Conservation (phyloP, 1,140 invertebrate genomes). For the Oedothorax gibbosus region DNA sequence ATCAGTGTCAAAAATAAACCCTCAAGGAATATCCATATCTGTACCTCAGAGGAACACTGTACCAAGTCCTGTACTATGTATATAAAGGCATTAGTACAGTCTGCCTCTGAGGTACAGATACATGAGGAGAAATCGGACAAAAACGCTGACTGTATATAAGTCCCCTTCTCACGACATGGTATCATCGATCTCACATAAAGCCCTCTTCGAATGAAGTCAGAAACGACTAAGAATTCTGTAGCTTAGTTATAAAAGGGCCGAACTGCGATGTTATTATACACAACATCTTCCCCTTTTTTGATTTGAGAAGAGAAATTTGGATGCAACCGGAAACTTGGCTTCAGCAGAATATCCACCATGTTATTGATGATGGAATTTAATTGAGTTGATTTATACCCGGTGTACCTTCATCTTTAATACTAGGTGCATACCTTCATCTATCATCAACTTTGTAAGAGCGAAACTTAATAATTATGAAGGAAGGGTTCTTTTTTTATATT, state of each 20-base stretch:
- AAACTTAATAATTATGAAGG: constrained; percentile 35
- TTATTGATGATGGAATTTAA: constrained; percentile 55
- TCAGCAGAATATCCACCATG: constrained; percentile 34
- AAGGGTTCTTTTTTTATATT: constrained; percentile 7
- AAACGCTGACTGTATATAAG: constrained; percentile 17
- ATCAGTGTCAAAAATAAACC: constrained; percentile 34
- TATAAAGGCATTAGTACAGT: too few species aligned
- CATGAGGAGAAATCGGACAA: background rate
- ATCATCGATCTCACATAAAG: constrained; percentile 33
- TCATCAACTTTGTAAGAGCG: constrained; percentile 23
- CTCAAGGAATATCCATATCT: too few species aligned
- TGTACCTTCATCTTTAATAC: too few species aligned
- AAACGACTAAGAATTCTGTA: constrained; percentile 12
- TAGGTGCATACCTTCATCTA: constrained; percentile 8
- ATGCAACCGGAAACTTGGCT: constrained; percentile 51
- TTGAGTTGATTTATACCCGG: constrained; percentile 40
- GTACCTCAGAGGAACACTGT: too few species aligned
- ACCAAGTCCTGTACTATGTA: too few species aligned
- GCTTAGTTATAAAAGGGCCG: too few species aligned
- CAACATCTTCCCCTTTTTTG: too few species aligned
- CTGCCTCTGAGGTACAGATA: too few species aligned
- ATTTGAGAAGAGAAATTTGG: background rate
- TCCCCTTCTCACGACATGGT: constrained; percentile 11
- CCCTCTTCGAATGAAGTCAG: constrained; percentile 37
- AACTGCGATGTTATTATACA: too few species aligned